Percentiles rank a stretch among this genome's conserved stretches.
phyloP scores from a whole-genome alignment of 1,140 invertebrate species.

The Ceratina australensis region DNA sequence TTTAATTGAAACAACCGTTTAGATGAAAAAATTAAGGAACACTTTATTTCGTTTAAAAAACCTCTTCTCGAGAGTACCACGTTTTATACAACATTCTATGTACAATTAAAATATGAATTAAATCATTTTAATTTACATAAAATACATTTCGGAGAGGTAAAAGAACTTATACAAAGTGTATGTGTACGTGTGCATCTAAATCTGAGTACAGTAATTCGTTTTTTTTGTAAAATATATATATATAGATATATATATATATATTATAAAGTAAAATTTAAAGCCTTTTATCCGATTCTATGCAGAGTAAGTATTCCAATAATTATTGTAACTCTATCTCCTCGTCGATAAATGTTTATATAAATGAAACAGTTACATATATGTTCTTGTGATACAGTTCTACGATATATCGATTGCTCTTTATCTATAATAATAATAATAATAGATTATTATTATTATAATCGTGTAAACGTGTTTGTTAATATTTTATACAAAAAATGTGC shows the following conservation, averaged over 20 bases:
- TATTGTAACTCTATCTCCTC: background rate
- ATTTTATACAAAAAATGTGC: constrained; percentile 38
- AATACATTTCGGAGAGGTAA: background rate
- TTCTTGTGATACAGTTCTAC: constrained; percentile 22
- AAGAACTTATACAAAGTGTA: background rate
- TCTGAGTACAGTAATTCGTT: background rate
- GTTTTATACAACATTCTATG: background rate
- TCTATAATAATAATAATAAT: background rate
- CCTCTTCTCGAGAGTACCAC: background rate
- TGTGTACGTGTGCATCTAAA: background rate
- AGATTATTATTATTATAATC: background rate
- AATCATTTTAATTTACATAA: background rate
- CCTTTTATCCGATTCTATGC: background rate
- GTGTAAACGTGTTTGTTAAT: constrained; percentile 14
- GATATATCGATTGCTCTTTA: constrained; percentile 21
- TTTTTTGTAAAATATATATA: background rate
- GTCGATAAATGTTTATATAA: constrained; percentile 6
- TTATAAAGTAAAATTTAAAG: constrained; percentile 8
- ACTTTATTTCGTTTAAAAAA: background rate
- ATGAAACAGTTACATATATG: background rate
- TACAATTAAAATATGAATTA: background rate
- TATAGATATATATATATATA: no score
- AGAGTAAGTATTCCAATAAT: background rate
- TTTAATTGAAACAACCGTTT: background rate
- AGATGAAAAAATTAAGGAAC: background rate